These are phyloP conservation scores for Cheilosia grossa DNA, from an alignment of 2,888 invertebrate species.

Conservation along the genomic window DNA sequence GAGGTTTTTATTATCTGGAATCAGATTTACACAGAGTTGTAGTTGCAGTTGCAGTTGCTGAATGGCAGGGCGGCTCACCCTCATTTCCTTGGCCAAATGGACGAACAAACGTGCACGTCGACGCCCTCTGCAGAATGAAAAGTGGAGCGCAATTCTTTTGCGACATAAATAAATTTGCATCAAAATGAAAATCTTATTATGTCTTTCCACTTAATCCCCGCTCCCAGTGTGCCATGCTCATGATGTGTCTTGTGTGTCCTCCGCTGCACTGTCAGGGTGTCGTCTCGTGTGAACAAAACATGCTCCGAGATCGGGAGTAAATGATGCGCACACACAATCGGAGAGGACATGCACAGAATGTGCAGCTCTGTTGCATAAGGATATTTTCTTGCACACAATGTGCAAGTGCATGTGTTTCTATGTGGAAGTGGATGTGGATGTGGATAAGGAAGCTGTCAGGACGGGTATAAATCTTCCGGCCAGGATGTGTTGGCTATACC, in stretches of 20 bases:
- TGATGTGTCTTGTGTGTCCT: background rate
- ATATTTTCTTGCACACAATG: conserved; percentile 18
- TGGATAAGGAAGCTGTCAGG: conserved; percentile 64
- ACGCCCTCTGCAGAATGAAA: conserved; percentile 51
- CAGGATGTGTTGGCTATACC: conserved; percentile 62
- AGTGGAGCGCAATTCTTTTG: conserved; percentile 63
- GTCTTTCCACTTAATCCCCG: conserved; percentile 65
- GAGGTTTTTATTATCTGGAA: background rate
- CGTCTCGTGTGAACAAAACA: conserved; percentile 35
- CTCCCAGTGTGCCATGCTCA: background rate
- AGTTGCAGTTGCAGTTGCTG: background rate
- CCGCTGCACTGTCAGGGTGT: conserved; percentile 3
- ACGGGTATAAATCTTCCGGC: conserved; percentile 66
- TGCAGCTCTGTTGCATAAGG: conserved; percentile 47
- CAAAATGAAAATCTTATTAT: conserved; percentile 73
- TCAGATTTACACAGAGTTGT: background rate
- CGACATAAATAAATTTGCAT: conserved; percentile 74
- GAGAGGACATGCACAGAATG: conserved; percentile 66
- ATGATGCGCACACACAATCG: conserved; percentile 71
- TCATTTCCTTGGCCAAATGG: conserved; percentile 29
- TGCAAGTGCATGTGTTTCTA: background rate
- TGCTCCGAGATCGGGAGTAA: conserved; percentile 61
- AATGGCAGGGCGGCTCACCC: background rate
- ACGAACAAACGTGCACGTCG: conserved; percentile 53
- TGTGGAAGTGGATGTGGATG: background rate